Base-by-base conservation (phyloP, 2,888 invertebrate genomes). In the Toxonevra muliebris region DNA sequence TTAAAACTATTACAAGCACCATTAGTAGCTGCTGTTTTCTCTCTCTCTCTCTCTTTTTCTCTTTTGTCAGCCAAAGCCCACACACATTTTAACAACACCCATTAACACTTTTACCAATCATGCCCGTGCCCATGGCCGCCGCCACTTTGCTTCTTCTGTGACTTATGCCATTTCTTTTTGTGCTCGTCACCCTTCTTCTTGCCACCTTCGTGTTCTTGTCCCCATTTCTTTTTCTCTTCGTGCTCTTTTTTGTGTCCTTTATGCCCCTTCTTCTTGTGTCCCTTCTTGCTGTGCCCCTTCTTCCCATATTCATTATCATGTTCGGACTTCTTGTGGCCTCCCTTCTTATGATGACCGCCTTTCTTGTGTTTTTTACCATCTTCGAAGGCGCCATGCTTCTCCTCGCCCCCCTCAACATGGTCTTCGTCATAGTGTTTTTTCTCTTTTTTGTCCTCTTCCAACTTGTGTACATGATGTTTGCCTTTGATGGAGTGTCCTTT, bases 401-500 rank as follows among this genome's bases (percentile, higher is more conserved):
- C 92, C 82, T 93, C 92, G 76, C 92, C 92, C 0, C 91, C 93
- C 54, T 90, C 90, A 77, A 93, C 93, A 75, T 94, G 93, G 77
- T 93, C 91, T 84, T 94, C 94, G 76, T 94, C 94, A 83, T 91
- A 93, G 89, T 93, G 94, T 79, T 93, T 91, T 80, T 94, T 94
- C 78, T 94, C 92, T 83, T 94, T 94, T 82, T 93, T 93, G 85
- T 90, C 93, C 84, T 94, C 94, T 83, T 95, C 93, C 70, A 92
- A 85, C 80, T 95, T 94, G 85, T 95, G 93, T 9, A 94, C 88
- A 82, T 93, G 92, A 81, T 95, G 94, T 74, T 93, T 92, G 67
- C 95, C 94, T 83, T 94, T 93, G 74, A 93, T 94, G 71, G 91
- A 91, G 85, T 94, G 94, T 0, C 94, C 94, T 80, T 94, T 94